Percentiles rank a stretch among this genome's conserved stretches.
These are phyloP conservation scores for Sterrhoptilus dennistouni DNA, from an alignment of 2,113 vertebrate species.

Conservation along the genomic window DNA sequence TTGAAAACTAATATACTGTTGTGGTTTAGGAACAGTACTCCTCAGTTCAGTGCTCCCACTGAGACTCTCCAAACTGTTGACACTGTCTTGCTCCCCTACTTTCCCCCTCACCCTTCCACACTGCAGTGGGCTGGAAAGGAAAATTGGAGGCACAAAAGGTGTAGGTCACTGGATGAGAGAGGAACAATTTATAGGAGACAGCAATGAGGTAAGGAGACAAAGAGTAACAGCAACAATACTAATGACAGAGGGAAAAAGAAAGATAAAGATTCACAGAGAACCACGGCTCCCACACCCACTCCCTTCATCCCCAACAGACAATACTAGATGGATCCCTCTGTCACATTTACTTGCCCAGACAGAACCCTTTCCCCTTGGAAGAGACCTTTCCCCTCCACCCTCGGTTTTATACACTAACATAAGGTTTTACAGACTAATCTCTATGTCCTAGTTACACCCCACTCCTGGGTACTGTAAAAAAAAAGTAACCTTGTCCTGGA, in stretches of 20 bases:
- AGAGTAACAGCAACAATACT: not conserved
- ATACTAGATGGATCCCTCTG: not conserved
- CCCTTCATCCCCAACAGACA: accelerated
- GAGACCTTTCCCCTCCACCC: not conserved
- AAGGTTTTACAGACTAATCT: not conserved
- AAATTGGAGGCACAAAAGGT: not conserved
- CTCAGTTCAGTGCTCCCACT: not conserved
- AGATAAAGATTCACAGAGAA: accelerated
- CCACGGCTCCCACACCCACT: not conserved
- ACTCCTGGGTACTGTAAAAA: not conserved
- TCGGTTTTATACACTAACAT: no score
- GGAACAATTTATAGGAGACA: not conserved
- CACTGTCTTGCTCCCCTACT: not conserved
- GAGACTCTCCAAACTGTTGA: not conserved
- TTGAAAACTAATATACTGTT: not conserved
- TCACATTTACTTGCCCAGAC: accelerated
- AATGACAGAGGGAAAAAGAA: not conserved
- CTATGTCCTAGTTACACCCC: not conserved
- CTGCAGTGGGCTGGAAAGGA: not conserved
- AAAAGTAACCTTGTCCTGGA: not conserved
- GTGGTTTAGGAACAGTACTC: not conserved
- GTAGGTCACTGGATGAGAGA: not conserved
- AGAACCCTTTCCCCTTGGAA: not conserved
- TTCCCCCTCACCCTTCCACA: not conserved
- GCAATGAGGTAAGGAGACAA: not conserved